phyloP scores from a whole-genome alignment of 2,113 vertebrate genomes.

The Chlorodrepanis virens region DNA sequence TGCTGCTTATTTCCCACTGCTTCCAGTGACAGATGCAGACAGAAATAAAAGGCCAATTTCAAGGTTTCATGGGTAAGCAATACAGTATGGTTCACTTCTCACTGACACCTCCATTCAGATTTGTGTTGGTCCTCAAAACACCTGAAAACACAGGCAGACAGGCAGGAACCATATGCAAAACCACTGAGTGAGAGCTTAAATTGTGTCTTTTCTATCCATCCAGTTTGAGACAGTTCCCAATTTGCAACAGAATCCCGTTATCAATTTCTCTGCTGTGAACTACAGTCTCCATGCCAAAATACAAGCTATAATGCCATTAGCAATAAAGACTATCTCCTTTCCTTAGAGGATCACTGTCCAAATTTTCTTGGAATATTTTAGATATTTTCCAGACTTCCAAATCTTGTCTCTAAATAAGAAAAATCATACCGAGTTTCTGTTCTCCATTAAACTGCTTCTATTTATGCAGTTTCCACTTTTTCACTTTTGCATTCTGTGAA shows the following conservation, averaged over 20 bases:
- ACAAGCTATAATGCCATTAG: background rate
- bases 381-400: background rate
- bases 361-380: background rate
- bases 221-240: background rate
- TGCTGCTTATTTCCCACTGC: background rate
- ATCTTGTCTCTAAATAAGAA: background rate
- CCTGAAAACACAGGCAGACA: background rate
- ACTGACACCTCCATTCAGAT: background rate
- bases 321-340: background rate
- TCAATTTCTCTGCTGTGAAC: background rate
- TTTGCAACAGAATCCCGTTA: background rate
- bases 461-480: background rate
- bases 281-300: background rate
- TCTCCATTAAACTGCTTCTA: background rate
- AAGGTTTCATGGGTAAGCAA: background rate
- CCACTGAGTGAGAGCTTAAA: background rate
- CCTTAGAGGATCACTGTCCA: background rate
- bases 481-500: background rate
- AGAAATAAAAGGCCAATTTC: background rate
- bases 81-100: background rate
- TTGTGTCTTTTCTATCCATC: background rate
- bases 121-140: background rate
- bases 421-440: background rate
- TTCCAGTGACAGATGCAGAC: background rate
- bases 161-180: background rate